Base-by-base conservation (phyloP, 2,888 invertebrate genomes). In the Lasioglossum marginatum region DNA sequence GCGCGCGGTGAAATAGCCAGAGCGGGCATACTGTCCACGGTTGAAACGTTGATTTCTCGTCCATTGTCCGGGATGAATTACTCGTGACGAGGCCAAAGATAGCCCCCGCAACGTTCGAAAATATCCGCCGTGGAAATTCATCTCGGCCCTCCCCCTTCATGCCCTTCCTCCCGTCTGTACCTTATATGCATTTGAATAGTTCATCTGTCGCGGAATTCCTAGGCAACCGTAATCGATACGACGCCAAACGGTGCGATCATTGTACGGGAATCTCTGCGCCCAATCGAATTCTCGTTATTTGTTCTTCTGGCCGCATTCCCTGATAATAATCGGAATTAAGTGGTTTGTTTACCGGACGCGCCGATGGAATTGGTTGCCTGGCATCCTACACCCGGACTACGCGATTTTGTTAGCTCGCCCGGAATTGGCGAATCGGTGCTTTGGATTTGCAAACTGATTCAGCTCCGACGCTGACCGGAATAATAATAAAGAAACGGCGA, bases 161-260 rank as follows among this genome's bases (percentile, higher is more conserved):
- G 14, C 60, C 60, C 60, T 14, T 31, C 5, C 27, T 2, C 63
- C 14, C 27, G 16, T 6, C 14, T 60, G 12, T 16, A 31, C 72
- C 72, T 77, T 83, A 73, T 74, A 77, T 83, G 73, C 83, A 83
- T 83, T 73, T 77, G 83, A 82, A 83, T 82, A 68, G 68, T 23
- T 82, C 60, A 34, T 83, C 76, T 19, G 19, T 57, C 73, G 66
- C 6, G 52, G 57, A 16, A 73, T 73, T 77, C 19, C 57, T n/a
- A 27, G 45, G 43, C 73, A 31, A 74, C 76, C 72, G 82, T 57
- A 73, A 83, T 83, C 83, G 77, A 81, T 82, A 73, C 66, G 37
- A 23, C 40, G 72, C 5, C 4, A 10, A 63, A 43, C n/a, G 68
- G 31, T n/a, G n/a, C 37, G 37, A 52, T 82, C 77, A 72, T 60